A percentile compares a stretch with the other conserved stretches of the same genome.
phyloP scores from a whole-genome alignment of 2,888 invertebrate genomes.

The Perizoma flavofasciatum region DNA sequence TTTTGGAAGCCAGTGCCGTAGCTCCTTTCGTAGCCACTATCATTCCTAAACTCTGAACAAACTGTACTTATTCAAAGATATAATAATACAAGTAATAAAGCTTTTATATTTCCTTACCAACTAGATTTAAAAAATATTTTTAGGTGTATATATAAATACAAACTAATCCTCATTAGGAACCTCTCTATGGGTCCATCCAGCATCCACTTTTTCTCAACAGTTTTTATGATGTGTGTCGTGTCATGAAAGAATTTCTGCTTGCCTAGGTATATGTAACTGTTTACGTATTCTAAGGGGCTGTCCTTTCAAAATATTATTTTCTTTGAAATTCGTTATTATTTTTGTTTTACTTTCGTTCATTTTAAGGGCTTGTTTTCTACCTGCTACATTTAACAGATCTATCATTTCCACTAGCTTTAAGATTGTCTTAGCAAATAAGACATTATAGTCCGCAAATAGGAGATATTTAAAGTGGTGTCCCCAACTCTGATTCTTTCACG shows the following conservation, averaged over 20 bases:
- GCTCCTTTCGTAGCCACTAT: too few relatives aligned
- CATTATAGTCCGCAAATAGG: slow-evolving; percentile 18
- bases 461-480: slow-evolving; percentile 3
- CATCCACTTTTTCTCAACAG: too few relatives aligned
- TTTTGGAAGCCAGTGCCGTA: too few relatives aligned
- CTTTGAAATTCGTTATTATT: not conserved
- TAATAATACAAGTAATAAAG: too few relatives aligned
- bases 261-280: not conserved
- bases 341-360: slow-evolving; percentile 19
- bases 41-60: too few relatives aligned
- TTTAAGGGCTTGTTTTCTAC: slow-evolving; percentile 15
- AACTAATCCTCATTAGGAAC: not conserved
- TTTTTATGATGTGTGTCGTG: too few relatives aligned
- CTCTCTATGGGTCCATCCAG: not conserved
- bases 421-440: slow-evolving; percentile 12
- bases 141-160: not conserved
- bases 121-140: not conserved
- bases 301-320: not conserved
- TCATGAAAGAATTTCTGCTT: not conserved
- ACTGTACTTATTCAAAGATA: too few relatives aligned
- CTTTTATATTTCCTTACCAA: not conserved
- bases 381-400: slow-evolving; percentile 2
- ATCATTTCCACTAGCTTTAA: slow-evolving; percentile 10
- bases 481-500: slow-evolving; percentile 2
- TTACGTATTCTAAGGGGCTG: too few relatives aligned